Conservation (phyloP, 2,797 vertebrate species). For the Glossophaga mutica region DNA sequence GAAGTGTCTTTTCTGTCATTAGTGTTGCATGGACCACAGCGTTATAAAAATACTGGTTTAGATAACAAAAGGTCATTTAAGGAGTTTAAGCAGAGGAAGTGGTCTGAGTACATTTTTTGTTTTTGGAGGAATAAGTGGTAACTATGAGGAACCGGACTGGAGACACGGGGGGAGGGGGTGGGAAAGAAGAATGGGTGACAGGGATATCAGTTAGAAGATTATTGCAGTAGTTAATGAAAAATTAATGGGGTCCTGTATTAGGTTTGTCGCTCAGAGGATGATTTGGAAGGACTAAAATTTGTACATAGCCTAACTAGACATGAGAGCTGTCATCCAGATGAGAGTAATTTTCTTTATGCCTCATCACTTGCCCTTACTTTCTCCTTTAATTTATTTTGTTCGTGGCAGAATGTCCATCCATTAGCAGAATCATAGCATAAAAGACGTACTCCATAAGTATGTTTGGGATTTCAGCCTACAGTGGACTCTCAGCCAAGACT, state of each 20-base stretch:
- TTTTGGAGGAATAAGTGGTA: not conserved
- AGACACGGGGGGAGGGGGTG: not conserved
- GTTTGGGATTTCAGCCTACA: constrained; percentile 36
- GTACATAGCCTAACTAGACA: not conserved
- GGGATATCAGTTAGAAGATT: not conserved
- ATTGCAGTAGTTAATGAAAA: not conserved
- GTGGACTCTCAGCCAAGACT: constrained; percentile 52
- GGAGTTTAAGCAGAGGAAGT: not conserved
- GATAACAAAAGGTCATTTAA: not conserved
- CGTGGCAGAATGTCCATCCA: not conserved
- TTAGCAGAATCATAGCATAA: constrained; percentile 28
- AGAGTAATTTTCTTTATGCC: not conserved
- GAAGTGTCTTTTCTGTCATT: not conserved
- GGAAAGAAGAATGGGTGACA: not conserved
- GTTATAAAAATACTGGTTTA: not conserved
- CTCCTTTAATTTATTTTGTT: constrained; percentile 51
- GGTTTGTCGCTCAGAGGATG: not conserved
- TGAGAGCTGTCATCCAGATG: not conserved
- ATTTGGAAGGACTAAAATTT: constrained; percentile 29
- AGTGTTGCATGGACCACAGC: not conserved
- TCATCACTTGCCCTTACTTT: constrained; percentile 46
- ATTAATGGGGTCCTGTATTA: not conserved
- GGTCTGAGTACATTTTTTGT: not conserved
- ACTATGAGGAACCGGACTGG: not conserved
- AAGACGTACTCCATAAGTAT: not conserved